Evolutionary conservation across 2,888 invertebrate genomes (phyloP), one percentile per base, ranked within the genome.

Genomic region (Argyra leucocephala): DNA sequence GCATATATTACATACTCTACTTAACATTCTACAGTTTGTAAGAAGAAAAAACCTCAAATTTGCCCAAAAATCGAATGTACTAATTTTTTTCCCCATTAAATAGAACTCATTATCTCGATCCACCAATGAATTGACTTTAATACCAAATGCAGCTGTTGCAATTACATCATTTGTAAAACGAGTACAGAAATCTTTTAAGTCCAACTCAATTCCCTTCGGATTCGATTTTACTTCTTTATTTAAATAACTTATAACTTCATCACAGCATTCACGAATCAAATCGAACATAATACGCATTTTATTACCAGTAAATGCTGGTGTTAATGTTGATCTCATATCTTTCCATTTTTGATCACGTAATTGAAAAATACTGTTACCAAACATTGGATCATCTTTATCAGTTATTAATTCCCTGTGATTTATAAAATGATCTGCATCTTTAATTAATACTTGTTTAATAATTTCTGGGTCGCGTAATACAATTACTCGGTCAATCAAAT

Each of bases 341-440:
- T 75, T 76, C 79, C 78, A 79, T n/a, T 75, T 74, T 5, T 70
- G 69, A 67, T 83, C 83, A 69, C 78, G 78, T 70, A 83, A 73
- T 15, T 77, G 74, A 64, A 83, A 78, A 12, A 83, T 71, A 23
- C 79, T 81, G 65, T 81, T 82, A 0, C 80, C 81, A 70, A 84
- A 83, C 1, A 85, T 70, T 0, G 81, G 80, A 60, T 83, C 84
- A 7, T 70, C 71, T 0, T 76, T 73, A 61, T 77, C 75, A 7
- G 75, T 73, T 5, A 82, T 74, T 0, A 80, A 31, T 10, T 73
- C 65, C 1, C 80, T 77, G 69, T 83, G 83, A 71, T 84, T 82
- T 0, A 81, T 68, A 70, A 84, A 84, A 69, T 81, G 81, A 61
- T 84, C 84, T 57, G 85, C 85, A 67, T 85, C 83, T 70, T 84